phyloP scores from a whole-genome alignment of 64 coral and sea anemone genomes.

The Montipora sp. region DNA sequence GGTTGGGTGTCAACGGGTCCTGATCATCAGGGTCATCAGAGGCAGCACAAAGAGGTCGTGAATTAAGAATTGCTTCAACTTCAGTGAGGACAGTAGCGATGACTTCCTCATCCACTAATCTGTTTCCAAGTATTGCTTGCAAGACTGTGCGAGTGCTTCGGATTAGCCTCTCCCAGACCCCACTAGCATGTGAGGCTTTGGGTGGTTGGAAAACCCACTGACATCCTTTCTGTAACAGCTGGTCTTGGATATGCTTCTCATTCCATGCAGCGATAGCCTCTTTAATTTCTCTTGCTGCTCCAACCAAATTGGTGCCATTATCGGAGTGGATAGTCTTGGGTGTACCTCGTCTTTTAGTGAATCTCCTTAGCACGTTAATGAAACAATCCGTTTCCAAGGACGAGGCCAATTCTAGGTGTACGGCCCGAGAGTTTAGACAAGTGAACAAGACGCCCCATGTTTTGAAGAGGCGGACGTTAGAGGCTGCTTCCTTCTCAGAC shows the following conservation, averaged over 20 bases:
- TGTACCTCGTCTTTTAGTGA: constrained; percentile 36
- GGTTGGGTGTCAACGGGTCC: constrained; percentile 27
- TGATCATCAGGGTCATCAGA: constrained; percentile 72
- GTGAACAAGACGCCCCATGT: no score
- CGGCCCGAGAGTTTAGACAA: no score
- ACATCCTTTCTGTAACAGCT: constrained; percentile 44
- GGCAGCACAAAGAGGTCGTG: constrained; percentile 59
- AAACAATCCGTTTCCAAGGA: no score
- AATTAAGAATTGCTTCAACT: constrained; percentile 62
- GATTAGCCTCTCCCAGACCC: constrained; percentile 44
- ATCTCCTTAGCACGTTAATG: constrained; percentile 44
- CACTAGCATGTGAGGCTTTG: constrained; percentile 37
- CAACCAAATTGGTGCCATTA: no score
- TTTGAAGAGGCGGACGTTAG: not conserved
- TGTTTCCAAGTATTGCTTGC: constrained; percentile 43
- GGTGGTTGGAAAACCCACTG: constrained; percentile 56
- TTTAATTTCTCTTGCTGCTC: constrained; percentile 39
- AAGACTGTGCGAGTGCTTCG: constrained; percentile 17
- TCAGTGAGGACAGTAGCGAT: constrained; percentile 57
- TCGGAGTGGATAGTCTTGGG: constrained; percentile 43
- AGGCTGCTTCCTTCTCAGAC: constrained; percentile 20
- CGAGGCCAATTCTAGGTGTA: not conserved
- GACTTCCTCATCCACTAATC: constrained; percentile 30
- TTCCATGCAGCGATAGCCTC: constrained; percentile 35
- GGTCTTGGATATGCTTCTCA: constrained; percentile 44